Conservation (phyloP, 2,888 invertebrate genomes). For the Hybos culiciformis region DNA sequence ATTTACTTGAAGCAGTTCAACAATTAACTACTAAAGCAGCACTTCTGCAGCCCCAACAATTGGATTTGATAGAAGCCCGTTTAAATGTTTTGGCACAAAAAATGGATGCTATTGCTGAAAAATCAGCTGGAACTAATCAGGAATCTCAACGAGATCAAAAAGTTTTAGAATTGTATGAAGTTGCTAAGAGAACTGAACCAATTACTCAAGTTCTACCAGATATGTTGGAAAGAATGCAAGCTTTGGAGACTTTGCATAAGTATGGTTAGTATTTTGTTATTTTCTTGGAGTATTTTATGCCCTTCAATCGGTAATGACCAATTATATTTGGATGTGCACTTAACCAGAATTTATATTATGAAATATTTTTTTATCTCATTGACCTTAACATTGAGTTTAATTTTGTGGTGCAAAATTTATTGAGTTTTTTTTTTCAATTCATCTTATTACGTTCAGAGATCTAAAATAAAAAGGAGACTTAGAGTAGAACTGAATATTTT, state of each 20-base stretch:
- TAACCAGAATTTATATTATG: too few relatives aligned
- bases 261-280: constrained; percentile 54
- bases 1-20: constrained; percentile 59
- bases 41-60: constrained; percentile 64
- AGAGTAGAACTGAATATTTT: background rate
- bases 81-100: constrained; percentile 59
- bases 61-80: constrained; percentile 74
- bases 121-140: constrained; percentile 39
- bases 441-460: background rate
- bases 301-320: too few relatives aligned
- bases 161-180: constrained; percentile 61
- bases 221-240: constrained; percentile 71
- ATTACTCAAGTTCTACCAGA: constrained; percentile 62
- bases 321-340: too few relatives aligned
- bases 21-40: constrained; percentile 66
- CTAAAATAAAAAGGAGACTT: background rate
- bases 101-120: constrained; percentile 54
- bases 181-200: constrained; percentile 74
- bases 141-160: constrained; percentile 53
- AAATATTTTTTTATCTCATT: too few relatives aligned
- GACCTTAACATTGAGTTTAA: background rate
- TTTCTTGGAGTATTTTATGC: too few relatives aligned
- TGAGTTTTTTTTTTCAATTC: background rate
- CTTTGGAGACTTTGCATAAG: constrained; percentile 75
- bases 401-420: background rate